Evolutionary conservation across 2,888 invertebrate species (phyloP).

Genomic region (Pheosia gnoma): DNA sequence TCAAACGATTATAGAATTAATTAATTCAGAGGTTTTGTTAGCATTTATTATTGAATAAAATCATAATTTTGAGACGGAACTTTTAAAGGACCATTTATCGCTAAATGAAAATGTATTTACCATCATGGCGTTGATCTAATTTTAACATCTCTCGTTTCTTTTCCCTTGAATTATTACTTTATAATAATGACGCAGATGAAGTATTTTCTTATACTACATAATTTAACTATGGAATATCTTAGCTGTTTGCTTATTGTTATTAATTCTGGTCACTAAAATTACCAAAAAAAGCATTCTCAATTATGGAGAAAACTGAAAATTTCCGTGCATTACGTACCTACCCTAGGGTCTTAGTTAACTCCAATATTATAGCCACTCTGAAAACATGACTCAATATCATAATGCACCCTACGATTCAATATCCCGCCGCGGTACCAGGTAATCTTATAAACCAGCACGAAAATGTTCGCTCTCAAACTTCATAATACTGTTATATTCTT

Average conservation of each 20-base stretch:
- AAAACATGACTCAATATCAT: not conserved
- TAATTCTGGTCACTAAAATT: no score
- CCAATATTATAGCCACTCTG: no score
- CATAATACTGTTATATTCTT: constrained; percentile 48
- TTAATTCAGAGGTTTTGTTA: not conserved
- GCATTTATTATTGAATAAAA: constrained; percentile 16
- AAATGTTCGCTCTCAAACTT: constrained; percentile 47
- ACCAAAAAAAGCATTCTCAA: no score
- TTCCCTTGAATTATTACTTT: constrained; percentile 31
- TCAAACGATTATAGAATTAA: not conserved
- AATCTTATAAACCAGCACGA: constrained; percentile 50
- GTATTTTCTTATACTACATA: constrained; percentile 4
- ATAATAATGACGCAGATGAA: constrained; percentile 18
- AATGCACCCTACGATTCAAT: constrained; percentile 37
- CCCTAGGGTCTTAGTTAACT: no score
- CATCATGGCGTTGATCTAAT: constrained; percentile 31
- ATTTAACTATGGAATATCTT: not conserved
- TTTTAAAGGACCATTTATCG: constrained; percentile 35
- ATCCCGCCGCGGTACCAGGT: constrained; percentile 38
- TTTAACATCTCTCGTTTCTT: constrained; percentile 27
- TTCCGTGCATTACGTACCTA: no score
- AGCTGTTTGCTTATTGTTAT: not conserved
- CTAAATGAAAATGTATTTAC: constrained; percentile 33
- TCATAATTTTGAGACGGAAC: constrained; percentile 21
- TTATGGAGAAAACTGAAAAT: no score